Conservation (phyloP, 2,888 invertebrate species). For the Cataglyphis cursor region DNA sequence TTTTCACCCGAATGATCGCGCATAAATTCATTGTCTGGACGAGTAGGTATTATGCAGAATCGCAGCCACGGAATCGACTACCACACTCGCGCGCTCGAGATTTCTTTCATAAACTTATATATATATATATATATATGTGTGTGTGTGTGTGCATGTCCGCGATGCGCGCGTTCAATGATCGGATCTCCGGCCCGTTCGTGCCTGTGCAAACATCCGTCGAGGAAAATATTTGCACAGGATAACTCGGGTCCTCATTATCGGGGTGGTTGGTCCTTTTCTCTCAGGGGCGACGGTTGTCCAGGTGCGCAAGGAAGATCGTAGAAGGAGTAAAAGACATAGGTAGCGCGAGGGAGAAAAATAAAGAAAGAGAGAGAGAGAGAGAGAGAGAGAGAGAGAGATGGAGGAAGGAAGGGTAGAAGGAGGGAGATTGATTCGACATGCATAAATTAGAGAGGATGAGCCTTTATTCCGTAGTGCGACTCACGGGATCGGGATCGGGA, state of each 20-base stretch:
- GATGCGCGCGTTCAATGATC: conserved; percentile 45
- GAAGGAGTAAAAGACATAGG: conserved; percentile 53
- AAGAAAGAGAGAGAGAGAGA: conserved; percentile 54
- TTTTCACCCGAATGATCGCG: conserved; percentile 73
- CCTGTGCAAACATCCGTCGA: conserved; percentile 85
- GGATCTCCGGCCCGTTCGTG: conserved; percentile 61
- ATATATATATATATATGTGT: not conserved
- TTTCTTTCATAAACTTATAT: conserved; percentile 41
- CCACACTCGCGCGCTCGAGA: conserved; percentile 35
- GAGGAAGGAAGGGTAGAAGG: conserved; percentile 70
- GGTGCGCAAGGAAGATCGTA: conserved; percentile 78
- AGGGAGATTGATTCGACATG: conserved; percentile 86
- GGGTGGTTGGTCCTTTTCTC: conserved; percentile 74
- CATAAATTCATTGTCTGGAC: conserved; percentile 68
- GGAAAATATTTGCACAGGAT: conserved; percentile 87
- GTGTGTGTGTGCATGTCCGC: conserved; percentile 33
- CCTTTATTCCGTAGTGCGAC: conserved; percentile 81
- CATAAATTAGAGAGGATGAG: conserved; percentile 86
- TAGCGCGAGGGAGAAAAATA: conserved; percentile 44
- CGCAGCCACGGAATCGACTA: conserved; percentile 43
- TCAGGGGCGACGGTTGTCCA: conserved; percentile 82
- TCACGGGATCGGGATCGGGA: conserved; percentile 78
- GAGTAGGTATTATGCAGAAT: conserved; percentile 38
- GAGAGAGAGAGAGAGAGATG: conserved; percentile 55
- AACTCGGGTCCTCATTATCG: conserved; percentile 85